These are phyloP conservation scores for Drosophila suboccidentalis DNA, from an alignment of 2,888 invertebrate species.

Conservation along the genomic window DNA sequence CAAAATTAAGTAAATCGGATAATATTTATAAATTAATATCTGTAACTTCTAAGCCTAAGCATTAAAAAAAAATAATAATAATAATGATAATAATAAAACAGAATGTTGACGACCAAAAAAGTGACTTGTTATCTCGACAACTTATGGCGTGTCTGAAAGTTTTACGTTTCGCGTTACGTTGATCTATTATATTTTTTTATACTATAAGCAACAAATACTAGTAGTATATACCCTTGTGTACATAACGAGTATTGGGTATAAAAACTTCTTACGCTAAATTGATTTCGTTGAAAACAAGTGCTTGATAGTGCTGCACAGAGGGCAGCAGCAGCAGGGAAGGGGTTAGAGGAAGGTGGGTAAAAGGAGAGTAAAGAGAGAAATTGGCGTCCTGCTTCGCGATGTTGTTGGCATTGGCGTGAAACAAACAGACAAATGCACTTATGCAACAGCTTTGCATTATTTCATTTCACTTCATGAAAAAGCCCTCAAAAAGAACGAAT, in stretches of 20 bases:
- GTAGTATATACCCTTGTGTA: not conserved
- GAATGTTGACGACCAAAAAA: no score
- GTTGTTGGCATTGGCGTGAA: constrained; percentile 35
- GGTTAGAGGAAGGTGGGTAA: not conserved
- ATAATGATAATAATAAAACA: no score
- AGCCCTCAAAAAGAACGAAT: constrained; percentile 24
- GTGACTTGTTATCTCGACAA: no score
- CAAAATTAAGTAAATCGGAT: no score
- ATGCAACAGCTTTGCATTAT: constrained; percentile 63
- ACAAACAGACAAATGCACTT: constrained; percentile 76
- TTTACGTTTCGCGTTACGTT: no score
- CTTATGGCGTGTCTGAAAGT: no score
- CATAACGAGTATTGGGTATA: not conserved
- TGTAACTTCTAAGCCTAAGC: no score
- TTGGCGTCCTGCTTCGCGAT: constrained; percentile 3
- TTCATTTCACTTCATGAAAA: constrained; percentile 51
- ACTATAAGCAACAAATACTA: no score
- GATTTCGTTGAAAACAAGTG: constrained; percentile 69
- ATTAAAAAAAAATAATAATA: no score
- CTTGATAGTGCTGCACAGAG: constrained; percentile 10
- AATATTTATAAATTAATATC: no score
- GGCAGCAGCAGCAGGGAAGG: not conserved
- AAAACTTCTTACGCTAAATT: constrained; percentile 72
- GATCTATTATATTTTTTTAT: no score
- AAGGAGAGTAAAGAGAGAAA: not conserved